Evolutionary conservation across 2,113 vertebrate species (phyloP), one percentile per base, ranked within the genome.

Genomic region (Coracopsis vasa): DNA sequence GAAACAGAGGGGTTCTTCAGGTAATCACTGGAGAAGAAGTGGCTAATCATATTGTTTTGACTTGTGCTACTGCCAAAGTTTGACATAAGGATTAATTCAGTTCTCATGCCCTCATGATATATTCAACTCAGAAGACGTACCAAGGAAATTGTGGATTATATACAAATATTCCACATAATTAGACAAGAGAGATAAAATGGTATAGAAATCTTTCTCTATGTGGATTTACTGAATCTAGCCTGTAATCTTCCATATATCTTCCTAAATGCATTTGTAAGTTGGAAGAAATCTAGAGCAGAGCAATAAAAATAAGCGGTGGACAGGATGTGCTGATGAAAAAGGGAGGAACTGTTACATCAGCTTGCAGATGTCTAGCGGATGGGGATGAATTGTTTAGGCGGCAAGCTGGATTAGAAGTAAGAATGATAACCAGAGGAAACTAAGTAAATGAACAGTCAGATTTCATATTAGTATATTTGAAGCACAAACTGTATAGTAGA

Each of bases 291-390:
- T 75, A 18, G 39, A 69, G 51, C 0, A 94, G 35, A 31, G 80
- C 35, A 95, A 69, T 69, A 85, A 92, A 88, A 95, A 79, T n/a
- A 75, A 87, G 61, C 35, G 51, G 39, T 84, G 84, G 80, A 61
- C 89, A 91, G 93, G 91, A 97, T 94, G 66, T 31, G 9, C 72
- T 89, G 89, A 89, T 79, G 75, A 91, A 95, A 96, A 95, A 91
- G 73, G 89, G 84, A 92, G 91, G 80, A 94, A 92, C 87, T 95
- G n/a, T 92, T 81, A 81, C 86, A 91, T 94, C 86, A 95, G 93
- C 86, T 71, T 92, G 72, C 53, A 85, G 95, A 91, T 18, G 84
- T 75, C 78, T 79, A 82, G 44, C 4, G 62, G 89, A 95, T 95
- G 65, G 51, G 42, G 61, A 89, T 45, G 70, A 96, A 91, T 86